Evolutionary conservation across 92 coral and sea anemone genomes (phyloP), one percentile per base, ranked within the genome.

Genomic region (Parazoanthus atlanticus): DNA sequence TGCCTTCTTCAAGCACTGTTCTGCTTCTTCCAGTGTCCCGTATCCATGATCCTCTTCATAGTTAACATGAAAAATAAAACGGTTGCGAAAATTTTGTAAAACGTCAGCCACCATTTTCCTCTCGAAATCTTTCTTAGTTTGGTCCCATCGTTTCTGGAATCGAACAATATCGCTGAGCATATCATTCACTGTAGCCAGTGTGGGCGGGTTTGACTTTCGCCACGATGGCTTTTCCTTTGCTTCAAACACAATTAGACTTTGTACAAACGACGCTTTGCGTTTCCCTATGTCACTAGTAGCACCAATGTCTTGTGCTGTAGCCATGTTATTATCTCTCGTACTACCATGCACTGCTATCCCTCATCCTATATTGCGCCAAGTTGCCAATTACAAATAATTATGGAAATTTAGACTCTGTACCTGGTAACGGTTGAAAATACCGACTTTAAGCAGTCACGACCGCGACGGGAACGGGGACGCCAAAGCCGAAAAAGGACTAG

Each of bases 21-120:
- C 91, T 69, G 89, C 82, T 46, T 89, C 94, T 58, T 88, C 81
- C 4, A 66, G 15, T n/a, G 91, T 88, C 8, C 72, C n/a, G 13
- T 89, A 74, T 26, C 98, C 98, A 81, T 94, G 96, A 1, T 80
- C 98, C 85, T 96, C 98, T n/a, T 89, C 98, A 25, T 28, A n/a
- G 81, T 93, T 96, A 23, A 91, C 80, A 67, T 86, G 95, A 84
- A 67, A 88, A 49, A 96, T 92, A 86, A 91, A 96, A 25, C 81
- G 58, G 15, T 74, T 78, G 1, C 89, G 76, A 70, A 92, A 89
- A 31, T 88, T 21, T 3, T 82, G 76, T 9, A 76, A 73, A 23
- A 92, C 92, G 40, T 88, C 78, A 25, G 80, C 13, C 16, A 91
- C 75, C 40, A 90, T 3, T 11, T 80, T 52, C 5, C 70, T 21